A percentile compares a stretch with the other conserved stretches of the same genome.
phyloP scores from a whole-genome alignment of 2,797 vertebrate genomes.

The Artibeus jamaicensis region DNA sequence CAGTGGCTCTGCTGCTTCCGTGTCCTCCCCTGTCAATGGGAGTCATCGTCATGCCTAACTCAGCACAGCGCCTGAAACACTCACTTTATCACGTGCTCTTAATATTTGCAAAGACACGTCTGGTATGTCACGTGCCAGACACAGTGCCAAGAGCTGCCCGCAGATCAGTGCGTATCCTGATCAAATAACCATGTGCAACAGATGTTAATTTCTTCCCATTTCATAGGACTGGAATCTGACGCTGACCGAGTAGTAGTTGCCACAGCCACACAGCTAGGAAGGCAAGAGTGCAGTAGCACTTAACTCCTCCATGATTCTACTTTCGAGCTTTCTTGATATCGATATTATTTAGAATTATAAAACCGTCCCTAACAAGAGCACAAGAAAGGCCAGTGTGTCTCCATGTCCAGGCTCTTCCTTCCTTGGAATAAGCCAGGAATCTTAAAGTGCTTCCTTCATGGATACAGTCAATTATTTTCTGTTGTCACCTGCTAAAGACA shows the following conservation, averaged over 20 bases:
- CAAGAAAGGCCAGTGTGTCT: not conserved
- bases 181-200: not conserved
- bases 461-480: not conserved
- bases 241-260: not conserved
- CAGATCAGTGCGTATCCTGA: rapidly evolving
- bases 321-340: not conserved
- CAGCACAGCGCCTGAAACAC: rapidly evolving
- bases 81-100: not conserved
- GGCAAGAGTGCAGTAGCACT: rapidly evolving
- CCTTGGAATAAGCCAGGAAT: not conserved
- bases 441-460: not conserved
- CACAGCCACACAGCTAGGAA: rapidly evolving
- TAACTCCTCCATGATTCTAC: not conserved
- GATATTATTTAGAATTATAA: not conserved
- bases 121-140: not conserved
- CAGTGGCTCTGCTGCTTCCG: not conserved
- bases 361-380: not conserved
- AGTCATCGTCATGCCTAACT: too few species aligned
- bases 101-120: not conserved
- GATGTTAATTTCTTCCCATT: too few species aligned
- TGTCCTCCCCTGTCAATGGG: not conserved
- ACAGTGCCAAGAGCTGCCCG: not conserved
- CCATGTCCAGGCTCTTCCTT: not conserved
- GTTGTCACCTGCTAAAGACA: not conserved
- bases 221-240: too few species aligned